These are phyloP conservation scores for Casuarius casuarius DNA, from an alignment of 2,113 vertebrate species.

Conservation along the genomic window DNA sequence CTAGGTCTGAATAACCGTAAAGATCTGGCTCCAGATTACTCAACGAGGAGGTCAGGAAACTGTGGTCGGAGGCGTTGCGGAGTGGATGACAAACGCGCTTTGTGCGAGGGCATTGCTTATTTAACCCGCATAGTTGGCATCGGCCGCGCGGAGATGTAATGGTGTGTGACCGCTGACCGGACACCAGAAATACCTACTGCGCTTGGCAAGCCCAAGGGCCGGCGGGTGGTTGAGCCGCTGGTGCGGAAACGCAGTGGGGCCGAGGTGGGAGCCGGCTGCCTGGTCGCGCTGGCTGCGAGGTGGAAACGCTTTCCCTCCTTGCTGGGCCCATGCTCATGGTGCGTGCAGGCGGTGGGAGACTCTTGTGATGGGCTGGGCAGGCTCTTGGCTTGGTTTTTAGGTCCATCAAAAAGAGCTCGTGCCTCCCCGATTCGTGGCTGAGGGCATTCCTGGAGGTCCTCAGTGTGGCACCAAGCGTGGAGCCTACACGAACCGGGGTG, in stretches of 20 bases:
- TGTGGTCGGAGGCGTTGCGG: background rate
- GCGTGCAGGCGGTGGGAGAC: background rate
- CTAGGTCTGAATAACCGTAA: background rate
- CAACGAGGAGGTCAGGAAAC: conserved; percentile 23
- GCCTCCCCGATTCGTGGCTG: too few relatives aligned
- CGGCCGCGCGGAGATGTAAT: background rate
- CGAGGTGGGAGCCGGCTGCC: background rate
- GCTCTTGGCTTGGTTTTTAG: too few relatives aligned
- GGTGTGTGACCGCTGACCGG: background rate
- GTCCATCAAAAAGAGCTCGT: background rate
- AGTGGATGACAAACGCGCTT: background rate
- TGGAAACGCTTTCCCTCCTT: background rate
- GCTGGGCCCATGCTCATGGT: background rate
- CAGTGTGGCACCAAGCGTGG: background rate
- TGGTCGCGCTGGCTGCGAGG: background rate
- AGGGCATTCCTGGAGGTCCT: background rate
- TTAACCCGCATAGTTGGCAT: background rate
- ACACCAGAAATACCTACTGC: background rate
- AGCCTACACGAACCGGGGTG: too few relatives aligned
- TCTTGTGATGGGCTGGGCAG: background rate
- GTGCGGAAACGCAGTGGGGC: background rate
- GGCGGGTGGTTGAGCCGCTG: accelerated
- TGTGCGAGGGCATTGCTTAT: background rate
- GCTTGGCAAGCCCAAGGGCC: background rate
- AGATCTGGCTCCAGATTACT: background rate